Conservation (phyloP, 2,888 invertebrate species). For the Muscina levida region DNA sequence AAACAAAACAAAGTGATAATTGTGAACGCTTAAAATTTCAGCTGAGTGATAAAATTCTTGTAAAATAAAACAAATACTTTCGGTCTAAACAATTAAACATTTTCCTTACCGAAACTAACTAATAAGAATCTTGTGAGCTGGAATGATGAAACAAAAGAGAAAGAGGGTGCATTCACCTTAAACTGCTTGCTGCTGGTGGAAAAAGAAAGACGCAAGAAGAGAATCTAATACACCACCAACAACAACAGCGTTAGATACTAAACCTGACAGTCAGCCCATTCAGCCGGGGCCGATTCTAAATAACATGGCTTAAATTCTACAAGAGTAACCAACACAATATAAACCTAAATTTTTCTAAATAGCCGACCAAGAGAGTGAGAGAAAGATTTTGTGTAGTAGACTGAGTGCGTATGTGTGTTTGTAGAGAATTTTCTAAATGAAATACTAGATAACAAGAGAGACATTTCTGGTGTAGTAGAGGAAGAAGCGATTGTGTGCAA, state of each 20-base stretch:
- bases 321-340: constrained; percentile 9
- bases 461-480: not conserved
- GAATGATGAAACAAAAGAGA: constrained; percentile 32
- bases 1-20: not conserved
- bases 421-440: not conserved
- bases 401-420: not conserved
- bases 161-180: constrained; percentile 75
- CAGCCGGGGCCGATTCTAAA: constrained; percentile 19
- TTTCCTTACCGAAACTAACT: constrained; percentile 35
- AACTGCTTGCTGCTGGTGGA: constrained; percentile 27
- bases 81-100: constrained; percentile 43
- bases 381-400: not conserved
- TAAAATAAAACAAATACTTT: constrained; percentile 19
- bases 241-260: constrained; percentile 40
- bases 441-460: not conserved
- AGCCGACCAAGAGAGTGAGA: not conserved
- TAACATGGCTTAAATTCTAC: constrained; percentile 15
- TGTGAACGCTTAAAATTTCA: not conserved
- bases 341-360: not conserved
- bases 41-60: not conserved
- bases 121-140: not conserved
- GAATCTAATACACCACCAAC: constrained; percentile 46
- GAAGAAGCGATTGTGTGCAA: not conserved
- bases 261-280: constrained; percentile 29
- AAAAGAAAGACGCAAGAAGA: constrained; percentile 52